Evolutionary conservation across 2,113 vertebrate species (phyloP).

Genomic region (Mugil cephalus): DNA sequence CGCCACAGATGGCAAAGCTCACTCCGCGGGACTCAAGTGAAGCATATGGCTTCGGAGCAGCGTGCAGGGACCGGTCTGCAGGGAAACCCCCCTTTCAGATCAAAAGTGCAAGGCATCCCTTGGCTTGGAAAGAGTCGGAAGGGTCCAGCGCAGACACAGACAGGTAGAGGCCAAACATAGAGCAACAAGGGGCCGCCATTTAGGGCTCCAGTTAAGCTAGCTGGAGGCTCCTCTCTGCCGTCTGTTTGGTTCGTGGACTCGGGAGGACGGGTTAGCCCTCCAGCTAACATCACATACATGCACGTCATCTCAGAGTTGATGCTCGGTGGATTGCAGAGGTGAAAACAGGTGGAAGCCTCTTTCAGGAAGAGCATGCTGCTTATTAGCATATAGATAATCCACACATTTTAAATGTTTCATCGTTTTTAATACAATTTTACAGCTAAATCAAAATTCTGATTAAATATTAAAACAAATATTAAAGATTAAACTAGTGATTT

Average conservation of each 20-base stretch:
- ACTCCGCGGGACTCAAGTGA: conserved; percentile 10
- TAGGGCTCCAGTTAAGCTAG: conserved; percentile 41
- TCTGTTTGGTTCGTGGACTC: background rate
- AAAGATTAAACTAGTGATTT: too few relatives aligned
- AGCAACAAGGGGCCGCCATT: conserved; percentile 44
- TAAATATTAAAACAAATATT: too few relatives aligned
- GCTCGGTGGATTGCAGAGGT: conserved; percentile 8
- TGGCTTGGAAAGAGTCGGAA: background rate
- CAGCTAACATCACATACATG: background rate
- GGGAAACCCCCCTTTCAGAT: conserved; percentile 32
- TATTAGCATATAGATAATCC: too few relatives aligned
- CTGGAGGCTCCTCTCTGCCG: conserved; percentile 14
- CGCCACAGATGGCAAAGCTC: conserved; percentile 27
- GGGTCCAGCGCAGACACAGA: background rate
- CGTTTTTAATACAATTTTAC: too few relatives aligned
- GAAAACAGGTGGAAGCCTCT: conserved; percentile 2
- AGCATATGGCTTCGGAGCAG: conserved; percentile 18
- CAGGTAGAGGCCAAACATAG: conserved; percentile 32
- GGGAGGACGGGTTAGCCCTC: conserved; percentile 19
- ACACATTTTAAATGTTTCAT: too few relatives aligned
- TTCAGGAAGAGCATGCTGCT: too few relatives aligned
- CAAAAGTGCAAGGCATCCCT: background rate
- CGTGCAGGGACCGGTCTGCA: conserved; percentile 25
- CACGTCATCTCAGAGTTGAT: background rate
- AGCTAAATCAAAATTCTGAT: too few relatives aligned